Conservation (phyloP, 2,797 vertebrate genomes). For the Sylvilagus floridanus region DNA sequence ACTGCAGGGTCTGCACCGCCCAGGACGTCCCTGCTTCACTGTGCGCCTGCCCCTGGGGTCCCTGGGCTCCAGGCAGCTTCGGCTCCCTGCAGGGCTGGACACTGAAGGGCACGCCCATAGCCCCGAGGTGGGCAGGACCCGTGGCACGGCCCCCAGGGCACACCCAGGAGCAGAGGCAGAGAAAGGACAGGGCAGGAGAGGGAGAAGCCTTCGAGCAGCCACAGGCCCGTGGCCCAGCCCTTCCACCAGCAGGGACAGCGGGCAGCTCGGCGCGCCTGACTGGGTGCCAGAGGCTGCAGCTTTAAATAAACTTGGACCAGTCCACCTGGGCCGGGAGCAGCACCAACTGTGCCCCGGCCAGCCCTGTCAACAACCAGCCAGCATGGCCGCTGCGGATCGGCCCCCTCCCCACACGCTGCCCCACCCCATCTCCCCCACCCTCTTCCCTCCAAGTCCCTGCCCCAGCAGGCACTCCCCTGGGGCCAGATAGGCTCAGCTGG, state of each 20-base stretch:
- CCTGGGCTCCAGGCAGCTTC: neutral
- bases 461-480: neutral
- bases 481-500: neutral
- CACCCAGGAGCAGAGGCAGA: neutral
- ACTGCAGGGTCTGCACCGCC: neutral
- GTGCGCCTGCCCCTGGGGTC: neutral
- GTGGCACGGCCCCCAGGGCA: neutral
- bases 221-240: constrained; percentile 33
- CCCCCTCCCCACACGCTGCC: too few species aligned
- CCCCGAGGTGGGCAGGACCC: neutral
- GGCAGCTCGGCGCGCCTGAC: constrained; percentile 25
- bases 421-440: neutral
- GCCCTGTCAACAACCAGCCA: neutral
- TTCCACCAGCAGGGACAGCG: neutral
- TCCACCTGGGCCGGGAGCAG: constrained; percentile 60
- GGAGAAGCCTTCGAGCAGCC: constrained; percentile 35
- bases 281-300: constrained; percentile 67
- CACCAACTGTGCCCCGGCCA: constrained; percentile 20
- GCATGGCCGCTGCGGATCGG: neutral
- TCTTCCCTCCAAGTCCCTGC: too few species aligned
- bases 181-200: neutral
- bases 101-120: neutral
- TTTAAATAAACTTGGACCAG: constrained; percentile 83
- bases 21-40: neutral
- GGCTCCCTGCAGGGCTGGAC: neutral